Conservation (phyloP, 2,888 invertebrate species). For the Esperia sulphurella region DNA sequence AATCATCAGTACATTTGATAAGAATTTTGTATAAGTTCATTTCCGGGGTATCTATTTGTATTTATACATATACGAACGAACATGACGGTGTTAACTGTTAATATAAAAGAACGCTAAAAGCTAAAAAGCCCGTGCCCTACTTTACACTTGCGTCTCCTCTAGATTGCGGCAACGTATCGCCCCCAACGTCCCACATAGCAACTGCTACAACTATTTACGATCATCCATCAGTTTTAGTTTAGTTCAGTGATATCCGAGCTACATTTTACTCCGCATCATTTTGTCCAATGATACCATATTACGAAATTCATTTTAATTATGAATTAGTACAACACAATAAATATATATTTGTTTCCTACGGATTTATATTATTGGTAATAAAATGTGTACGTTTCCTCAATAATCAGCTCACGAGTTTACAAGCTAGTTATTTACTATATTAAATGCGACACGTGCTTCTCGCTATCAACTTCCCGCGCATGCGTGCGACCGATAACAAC, state of each 20-base stretch:
- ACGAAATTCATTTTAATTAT: no score
- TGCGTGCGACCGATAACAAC: slow-evolving; percentile 32
- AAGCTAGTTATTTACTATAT: slow-evolving; percentile 42
- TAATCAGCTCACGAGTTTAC: slow-evolving; percentile 17
- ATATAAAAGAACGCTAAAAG: neutral
- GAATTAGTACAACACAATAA: no score
- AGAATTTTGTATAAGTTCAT: no score
- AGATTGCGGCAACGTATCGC: slow-evolving; percentile 14
- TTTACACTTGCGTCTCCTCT: slow-evolving; percentile 3
- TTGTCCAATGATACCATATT: no score
- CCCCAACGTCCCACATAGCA: slow-evolving; percentile 9
- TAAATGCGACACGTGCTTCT: slow-evolving; percentile 42
- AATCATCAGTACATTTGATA: no score
- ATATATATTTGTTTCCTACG: no score
- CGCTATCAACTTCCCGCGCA: slow-evolving; percentile 30
- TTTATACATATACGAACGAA: no score
- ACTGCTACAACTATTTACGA: slow-evolving; percentile 5
- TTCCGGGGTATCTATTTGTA: no score
- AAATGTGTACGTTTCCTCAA: no score
- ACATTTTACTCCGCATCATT: no score
- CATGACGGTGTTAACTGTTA: neutral
- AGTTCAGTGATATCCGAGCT: neutral
- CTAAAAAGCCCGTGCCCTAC: neutral
- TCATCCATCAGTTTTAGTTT: neutral
- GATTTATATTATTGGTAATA: no score